A percentile compares a stretch with the other conserved stretches of the same genome.
Evolutionary conservation across 2,113 vertebrate genomes (phyloP).

Genomic region (Rhodinocichla rosea): DNA sequence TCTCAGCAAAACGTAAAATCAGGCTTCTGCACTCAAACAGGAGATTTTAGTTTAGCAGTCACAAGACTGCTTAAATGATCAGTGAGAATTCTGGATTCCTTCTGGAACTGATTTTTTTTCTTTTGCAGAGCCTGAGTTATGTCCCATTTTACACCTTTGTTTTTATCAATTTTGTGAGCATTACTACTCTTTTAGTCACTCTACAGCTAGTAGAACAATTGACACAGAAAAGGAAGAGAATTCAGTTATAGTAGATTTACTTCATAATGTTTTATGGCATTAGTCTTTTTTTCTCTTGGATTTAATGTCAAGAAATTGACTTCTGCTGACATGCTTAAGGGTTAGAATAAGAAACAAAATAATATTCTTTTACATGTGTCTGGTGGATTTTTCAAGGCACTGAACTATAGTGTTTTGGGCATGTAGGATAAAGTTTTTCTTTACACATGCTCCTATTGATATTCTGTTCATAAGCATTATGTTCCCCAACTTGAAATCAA

Average conservation of each 20-base stretch:
- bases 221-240: not conserved
- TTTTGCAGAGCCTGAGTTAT: not conserved
- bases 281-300: not conserved
- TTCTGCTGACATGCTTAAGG: not conserved
- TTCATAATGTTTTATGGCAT: not conserved
- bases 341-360: not conserved
- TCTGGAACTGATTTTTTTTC: not conserved
- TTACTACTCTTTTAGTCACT: not conserved
- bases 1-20: not conserved
- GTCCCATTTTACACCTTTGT: not conserved
- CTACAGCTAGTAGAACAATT: not conserved
- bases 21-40: not conserved
- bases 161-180: not conserved
- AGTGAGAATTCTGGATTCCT: not conserved
- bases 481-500: not conserved
- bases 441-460: not conserved
- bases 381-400: not conserved
- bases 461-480: not conserved
- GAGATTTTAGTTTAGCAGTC: not conserved
- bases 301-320: not conserved
- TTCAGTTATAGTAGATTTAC: not conserved
- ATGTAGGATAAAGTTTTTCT: not conserved
- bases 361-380: not conserved
- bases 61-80: not conserved
- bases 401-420: not conserved